Percentiles rank a stretch among this genome's conserved stretches.
Evolutionary conservation across 2,113 vertebrate species (phyloP).

Genomic region (Geococcyx californianus): DNA sequence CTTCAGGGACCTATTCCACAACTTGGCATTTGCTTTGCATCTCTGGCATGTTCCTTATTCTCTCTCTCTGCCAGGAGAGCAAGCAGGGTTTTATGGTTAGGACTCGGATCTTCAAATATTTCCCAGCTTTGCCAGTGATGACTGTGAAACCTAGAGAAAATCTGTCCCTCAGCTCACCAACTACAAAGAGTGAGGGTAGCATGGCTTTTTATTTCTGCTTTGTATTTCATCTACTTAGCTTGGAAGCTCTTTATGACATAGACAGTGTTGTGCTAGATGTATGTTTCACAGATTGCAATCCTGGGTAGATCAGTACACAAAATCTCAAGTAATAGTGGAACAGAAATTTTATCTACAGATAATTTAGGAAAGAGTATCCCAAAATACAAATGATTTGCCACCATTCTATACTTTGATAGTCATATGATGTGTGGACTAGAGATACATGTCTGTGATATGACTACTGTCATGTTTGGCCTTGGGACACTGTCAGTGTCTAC

Average conservation of each 20-base stretch:
- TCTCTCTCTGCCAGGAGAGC: constrained; percentile 1
- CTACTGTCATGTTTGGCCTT: not conserved
- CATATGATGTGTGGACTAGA: not conserved
- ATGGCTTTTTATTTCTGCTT: not conserved
- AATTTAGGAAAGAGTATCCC: not conserved
- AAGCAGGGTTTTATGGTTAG: constrained; percentile 11
- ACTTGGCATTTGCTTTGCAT: constrained; percentile 15
- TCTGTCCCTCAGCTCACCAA: not conserved
- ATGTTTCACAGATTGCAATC: not conserved
- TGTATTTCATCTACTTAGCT: not conserved
- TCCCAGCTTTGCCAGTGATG: not conserved
- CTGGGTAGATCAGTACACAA: not conserved
- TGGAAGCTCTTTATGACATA: not conserved
- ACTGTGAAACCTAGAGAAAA: not conserved
- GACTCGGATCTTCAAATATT: not conserved
- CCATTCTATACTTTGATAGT: not conserved
- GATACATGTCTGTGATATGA: not conserved
- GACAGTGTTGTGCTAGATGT: rapidly evolving
- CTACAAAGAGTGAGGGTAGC: not conserved
- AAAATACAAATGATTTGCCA: not conserved
- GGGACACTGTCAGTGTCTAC: not conserved
- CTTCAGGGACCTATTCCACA: not conserved
- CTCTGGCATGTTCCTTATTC: not conserved
- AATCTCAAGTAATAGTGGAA: not conserved
- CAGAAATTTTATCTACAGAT: not conserved